These are phyloP conservation scores for Mustela lutreola DNA, from an alignment of 2,113 vertebrate species.

Conservation along the genomic window DNA sequence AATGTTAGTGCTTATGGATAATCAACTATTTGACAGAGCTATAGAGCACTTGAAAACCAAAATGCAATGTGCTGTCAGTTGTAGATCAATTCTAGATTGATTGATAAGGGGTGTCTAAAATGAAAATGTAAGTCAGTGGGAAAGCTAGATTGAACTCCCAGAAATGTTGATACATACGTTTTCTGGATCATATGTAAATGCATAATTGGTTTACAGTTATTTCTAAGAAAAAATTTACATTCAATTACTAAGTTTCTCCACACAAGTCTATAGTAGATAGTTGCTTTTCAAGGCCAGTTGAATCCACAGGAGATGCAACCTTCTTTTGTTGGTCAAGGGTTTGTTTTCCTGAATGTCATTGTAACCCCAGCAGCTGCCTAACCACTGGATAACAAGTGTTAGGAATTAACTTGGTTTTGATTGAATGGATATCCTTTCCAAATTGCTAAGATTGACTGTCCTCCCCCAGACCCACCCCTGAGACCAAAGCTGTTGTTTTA, in stretches of 20 bases:
- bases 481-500: slow-evolving; percentile 16
- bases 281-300: slow-evolving; percentile 45
- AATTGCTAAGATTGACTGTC: slow-evolving; percentile 29
- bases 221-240: slow-evolving; percentile 50
- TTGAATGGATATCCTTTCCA: slow-evolving; percentile 6
- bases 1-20: slow-evolving; percentile 46
- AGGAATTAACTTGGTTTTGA: slow-evolving; percentile 26
- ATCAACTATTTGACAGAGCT: slow-evolving; percentile 55
- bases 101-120: not conserved
- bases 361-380: not conserved
- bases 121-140: not conserved
- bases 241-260: slow-evolving; percentile 27
- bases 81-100: not conserved
- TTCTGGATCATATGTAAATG: not conserved
- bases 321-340: not conserved
- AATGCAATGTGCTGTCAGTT: not conserved
- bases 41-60: slow-evolving; percentile 34
- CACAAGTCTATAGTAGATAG: not conserved
- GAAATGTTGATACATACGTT: not conserved
- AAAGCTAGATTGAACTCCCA: slow-evolving; percentile 32
- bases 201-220: slow-evolving; percentile 19
- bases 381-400: not conserved
- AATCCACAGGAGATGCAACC: not conserved
- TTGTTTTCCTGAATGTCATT: slow-evolving; percentile 49
- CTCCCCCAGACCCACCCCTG: not conserved